Evolutionary conservation across 2,888 invertebrate species (phyloP).

Genomic region (Deilephila elpenor): DNA sequence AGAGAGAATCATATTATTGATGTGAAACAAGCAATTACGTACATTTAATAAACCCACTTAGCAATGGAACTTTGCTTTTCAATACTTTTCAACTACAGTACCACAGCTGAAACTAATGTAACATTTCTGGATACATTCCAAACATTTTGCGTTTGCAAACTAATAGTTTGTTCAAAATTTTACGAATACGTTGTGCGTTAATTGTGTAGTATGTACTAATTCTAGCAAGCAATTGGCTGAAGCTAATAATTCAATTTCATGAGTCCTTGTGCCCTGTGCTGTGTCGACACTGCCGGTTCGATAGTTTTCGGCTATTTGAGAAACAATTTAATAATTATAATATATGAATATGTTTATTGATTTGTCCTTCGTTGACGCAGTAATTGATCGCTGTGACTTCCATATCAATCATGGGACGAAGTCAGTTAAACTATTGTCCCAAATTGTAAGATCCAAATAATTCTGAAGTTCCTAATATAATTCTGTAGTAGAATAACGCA

Average conservation of each 20-base stretch:
- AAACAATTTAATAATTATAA: neutral
- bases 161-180: neutral
- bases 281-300: neutral
- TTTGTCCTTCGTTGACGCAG: no score
- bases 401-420: no score
- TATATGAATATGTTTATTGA: no score
- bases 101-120: neutral
- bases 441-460: no score
- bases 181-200: conserved; percentile 3
- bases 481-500: no score
- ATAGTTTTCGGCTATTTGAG: neutral
- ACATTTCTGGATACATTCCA: neutral
- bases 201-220: neutral
- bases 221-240: neutral
- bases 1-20: no score
- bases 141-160: neutral
- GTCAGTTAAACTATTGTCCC: no score
- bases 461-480: no score
- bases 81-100: neutral
- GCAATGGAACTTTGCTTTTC: neutral
- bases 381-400: no score
- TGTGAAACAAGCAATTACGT: no score
- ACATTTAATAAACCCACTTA: neutral
- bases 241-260: conserved; percentile 15
- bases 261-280: neutral